phyloP scores from a whole-genome alignment of 2,113 vertebrate genomes.

The Mustelus asterias region DNA sequence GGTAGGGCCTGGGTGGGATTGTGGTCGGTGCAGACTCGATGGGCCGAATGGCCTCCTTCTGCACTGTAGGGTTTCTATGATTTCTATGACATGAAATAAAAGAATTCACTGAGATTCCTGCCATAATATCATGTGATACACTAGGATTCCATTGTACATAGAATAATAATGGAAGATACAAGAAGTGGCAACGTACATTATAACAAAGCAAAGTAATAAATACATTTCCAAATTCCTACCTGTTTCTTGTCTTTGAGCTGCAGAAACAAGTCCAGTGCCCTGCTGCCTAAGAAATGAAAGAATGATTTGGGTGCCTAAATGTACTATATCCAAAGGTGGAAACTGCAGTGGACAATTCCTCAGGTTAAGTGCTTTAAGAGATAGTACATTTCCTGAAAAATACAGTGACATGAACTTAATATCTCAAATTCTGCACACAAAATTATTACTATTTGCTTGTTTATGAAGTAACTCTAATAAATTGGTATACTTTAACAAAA shows the following conservation, averaged over 20 bases:
- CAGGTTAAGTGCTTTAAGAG: constrained; percentile 34
- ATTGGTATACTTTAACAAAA: background rate
- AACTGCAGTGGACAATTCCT: constrained; percentile 26
- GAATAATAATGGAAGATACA: background rate
- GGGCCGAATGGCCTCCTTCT: too few relatives aligned
- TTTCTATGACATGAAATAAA: background rate
- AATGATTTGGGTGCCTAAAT: constrained; percentile 15
- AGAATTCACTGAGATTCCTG: background rate
- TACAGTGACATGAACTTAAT: background rate
- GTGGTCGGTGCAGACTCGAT: too few relatives aligned
- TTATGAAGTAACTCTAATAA: background rate
- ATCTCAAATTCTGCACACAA: background rate
- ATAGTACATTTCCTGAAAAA: constrained; percentile 27
- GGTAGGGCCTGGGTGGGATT: too few relatives aligned
- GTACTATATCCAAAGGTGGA: constrained; percentile 14
- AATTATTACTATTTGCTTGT: background rate
- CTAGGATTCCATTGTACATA: background rate
- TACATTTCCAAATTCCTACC: background rate
- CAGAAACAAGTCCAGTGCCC: background rate
- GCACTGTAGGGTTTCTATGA: background rate
- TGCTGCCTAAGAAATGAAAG: constrained; percentile 27
- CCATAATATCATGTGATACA: background rate
- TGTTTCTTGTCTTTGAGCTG: background rate
- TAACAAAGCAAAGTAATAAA: background rate
- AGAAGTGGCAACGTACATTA: background rate